These are phyloP conservation scores for Acanthosepion lycidas DNA, from an alignment of 2,888 invertebrate species.

Conservation along the genomic window DNA sequence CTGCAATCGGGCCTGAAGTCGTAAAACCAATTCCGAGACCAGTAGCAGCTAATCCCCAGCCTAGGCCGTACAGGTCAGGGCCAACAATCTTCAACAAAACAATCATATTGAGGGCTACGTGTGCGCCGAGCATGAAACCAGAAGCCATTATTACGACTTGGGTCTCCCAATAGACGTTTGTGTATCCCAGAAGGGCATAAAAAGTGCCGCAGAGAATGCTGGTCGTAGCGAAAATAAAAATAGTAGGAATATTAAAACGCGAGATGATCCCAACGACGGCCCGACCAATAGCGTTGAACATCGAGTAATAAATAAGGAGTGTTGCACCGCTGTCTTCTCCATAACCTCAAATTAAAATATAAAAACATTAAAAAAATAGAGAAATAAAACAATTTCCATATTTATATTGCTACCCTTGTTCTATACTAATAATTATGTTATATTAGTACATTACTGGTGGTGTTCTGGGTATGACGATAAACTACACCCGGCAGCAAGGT, in stretches of 20 bases:
- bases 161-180: not conserved
- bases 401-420: too few relatives aligned
- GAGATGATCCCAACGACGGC: not conserved
- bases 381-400: too few relatives aligned
- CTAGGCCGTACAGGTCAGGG: not conserved
- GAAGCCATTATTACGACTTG: not conserved
- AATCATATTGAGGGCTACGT: not conserved
- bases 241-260: not conserved
- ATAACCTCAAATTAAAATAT: not conserved
- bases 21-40: not conserved
- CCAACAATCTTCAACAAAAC: not conserved
- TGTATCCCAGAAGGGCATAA: not conserved
- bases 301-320: not conserved
- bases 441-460: too few relatives aligned
- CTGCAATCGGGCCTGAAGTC: constrained; percentile 3
- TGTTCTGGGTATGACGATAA: too few relatives aligned
- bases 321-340: not conserved
- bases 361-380: not conserved
- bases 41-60: constrained; percentile 14
- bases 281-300: not conserved
- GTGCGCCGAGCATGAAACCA: not conserved
- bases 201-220: not conserved
- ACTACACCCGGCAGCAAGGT: too few relatives aligned
- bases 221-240: not conserved
- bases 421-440: too few relatives aligned